These are phyloP conservation scores for Meghimatium bilineatum DNA, from an alignment of 2,888 invertebrate genomes.

Conservation along the genomic window DNA sequence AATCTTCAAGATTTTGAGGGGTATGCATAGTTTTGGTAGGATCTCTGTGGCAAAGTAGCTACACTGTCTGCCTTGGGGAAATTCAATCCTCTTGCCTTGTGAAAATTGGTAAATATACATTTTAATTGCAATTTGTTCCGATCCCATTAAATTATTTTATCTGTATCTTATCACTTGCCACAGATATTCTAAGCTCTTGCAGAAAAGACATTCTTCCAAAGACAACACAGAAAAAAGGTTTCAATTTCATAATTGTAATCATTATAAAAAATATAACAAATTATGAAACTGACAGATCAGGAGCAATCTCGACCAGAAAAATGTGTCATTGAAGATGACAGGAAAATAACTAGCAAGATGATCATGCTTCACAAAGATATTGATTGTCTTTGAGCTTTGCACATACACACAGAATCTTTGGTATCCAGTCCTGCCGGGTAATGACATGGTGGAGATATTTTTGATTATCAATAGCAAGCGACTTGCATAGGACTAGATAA, in stretches of 20 bases:
- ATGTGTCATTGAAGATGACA: background rate
- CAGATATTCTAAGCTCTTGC: no score
- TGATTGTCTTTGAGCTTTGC: background rate
- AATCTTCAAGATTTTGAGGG: no score
- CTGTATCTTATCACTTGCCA: no score
- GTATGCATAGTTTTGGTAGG: no score
- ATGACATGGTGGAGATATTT: background rate
- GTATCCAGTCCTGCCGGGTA: background rate
- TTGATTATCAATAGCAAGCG: background rate
- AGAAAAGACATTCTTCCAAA: no score
- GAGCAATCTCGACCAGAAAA: background rate
- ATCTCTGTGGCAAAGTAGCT: no score
- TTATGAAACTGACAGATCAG: background rate
- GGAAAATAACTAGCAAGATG: no score
- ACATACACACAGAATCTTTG: background rate
- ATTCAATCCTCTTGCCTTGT: no score
- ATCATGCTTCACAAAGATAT: background rate
- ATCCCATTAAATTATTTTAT: no score
- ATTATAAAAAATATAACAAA: conserved; percentile 1
- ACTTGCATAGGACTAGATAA: background rate
- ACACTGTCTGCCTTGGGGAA: no score
- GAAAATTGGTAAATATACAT: no score
- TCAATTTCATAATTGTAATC: background rate
- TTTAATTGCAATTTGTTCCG: no score
- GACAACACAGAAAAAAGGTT: background rate